phyloP scores from a whole-genome alignment of 2,888 invertebrate genomes.

The Micoletzkya japonica region DNA sequence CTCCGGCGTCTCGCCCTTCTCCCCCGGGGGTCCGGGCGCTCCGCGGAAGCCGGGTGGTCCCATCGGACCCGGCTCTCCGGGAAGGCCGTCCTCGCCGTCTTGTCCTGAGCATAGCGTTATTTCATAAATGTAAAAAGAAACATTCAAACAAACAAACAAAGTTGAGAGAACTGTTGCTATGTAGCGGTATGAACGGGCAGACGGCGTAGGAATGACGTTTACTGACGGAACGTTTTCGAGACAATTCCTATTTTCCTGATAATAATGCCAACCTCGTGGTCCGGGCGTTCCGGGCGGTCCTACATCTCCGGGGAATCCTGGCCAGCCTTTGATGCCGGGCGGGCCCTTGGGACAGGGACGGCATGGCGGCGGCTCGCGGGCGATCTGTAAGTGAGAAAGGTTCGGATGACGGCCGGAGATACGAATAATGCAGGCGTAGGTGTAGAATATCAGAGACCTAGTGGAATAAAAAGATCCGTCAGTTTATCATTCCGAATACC shows the following conservation, averaged over 20 bases:
- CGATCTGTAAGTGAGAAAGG: conserved; percentile 13
- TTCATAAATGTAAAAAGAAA: not conserved
- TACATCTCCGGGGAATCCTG: conserved; percentile 63
- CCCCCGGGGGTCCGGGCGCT: conserved; percentile 62
- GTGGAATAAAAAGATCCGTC: too few species aligned
- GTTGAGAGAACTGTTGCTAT: too few species aligned
- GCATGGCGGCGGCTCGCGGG: conserved; percentile 63
- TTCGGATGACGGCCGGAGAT: not conserved
- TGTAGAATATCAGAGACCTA: too few species aligned
- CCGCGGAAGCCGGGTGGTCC: conserved; percentile 47
- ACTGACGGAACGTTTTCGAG: too few species aligned
- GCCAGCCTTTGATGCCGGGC: conserved; percentile 55
- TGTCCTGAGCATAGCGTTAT: too few species aligned
- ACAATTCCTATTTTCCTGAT: not conserved
- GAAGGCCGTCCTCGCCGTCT: conserved; percentile 61
- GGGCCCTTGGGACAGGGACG: conserved; percentile 59
- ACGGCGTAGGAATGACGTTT: too few species aligned
- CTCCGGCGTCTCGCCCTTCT: conserved; percentile 63
- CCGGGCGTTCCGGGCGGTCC: conserved; percentile 54
- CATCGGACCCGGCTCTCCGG: conserved; percentile 33
- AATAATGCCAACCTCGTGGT: conserved; percentile 28
- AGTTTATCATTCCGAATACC: too few species aligned
- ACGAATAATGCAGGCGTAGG: too few species aligned
- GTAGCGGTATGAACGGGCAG: too few species aligned
- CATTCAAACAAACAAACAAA: too few species aligned